Conservation (phyloP, 2,797 vertebrate species). For the Scomberomorus guttatus region DNA sequence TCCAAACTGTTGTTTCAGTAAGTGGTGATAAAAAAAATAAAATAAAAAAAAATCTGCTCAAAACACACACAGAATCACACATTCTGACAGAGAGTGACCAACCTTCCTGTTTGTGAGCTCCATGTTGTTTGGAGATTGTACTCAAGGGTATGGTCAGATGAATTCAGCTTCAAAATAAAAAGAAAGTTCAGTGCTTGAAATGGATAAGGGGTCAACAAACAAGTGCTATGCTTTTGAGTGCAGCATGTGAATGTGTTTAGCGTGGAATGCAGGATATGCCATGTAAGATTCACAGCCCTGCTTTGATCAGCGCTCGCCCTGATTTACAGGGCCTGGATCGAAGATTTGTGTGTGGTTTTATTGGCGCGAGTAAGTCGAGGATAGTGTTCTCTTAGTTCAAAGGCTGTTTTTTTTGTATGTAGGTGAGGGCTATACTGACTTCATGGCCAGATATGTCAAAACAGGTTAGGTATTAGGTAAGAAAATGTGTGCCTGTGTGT, state of each 20-base stretch:
- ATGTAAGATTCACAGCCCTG: slow-evolving; percentile 80
- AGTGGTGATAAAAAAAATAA: slow-evolving; percentile 35
- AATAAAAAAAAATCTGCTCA: slow-evolving; percentile 20
- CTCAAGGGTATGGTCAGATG: slow-evolving; percentile 38
- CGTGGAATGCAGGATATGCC: slow-evolving; percentile 84
- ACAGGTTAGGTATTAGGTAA: slow-evolving; percentile 46
- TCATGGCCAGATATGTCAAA: slow-evolving; percentile 63
- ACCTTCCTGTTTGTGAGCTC: slow-evolving; percentile 24
- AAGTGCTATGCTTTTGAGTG: slow-evolving; percentile 60
- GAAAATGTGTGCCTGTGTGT: slow-evolving; percentile 59
- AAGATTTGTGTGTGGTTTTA: slow-evolving; percentile 80
- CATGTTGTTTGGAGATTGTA: slow-evolving; percentile 21
- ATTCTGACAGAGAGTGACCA: slow-evolving; percentile 36
- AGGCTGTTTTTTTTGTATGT: slow-evolving; percentile 53
- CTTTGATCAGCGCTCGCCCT: slow-evolving; percentile 83
- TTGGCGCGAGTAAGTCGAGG: slow-evolving; percentile 67
- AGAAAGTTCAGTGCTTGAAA: slow-evolving; percentile 49
- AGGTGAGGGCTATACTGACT: slow-evolving; percentile 60
- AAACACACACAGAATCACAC: neutral
- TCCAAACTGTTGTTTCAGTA: slow-evolving; percentile 15
- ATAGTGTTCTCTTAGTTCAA: slow-evolving; percentile 69
- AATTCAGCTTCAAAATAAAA: slow-evolving; percentile 44
- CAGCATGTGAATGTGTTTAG: slow-evolving; percentile 87
- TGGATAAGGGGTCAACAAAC: slow-evolving; percentile 71
- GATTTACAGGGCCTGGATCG: slow-evolving; percentile 80